Conservation (phyloP, 2,888 invertebrate genomes). For the Macrosiphum euphorbiae region DNA sequence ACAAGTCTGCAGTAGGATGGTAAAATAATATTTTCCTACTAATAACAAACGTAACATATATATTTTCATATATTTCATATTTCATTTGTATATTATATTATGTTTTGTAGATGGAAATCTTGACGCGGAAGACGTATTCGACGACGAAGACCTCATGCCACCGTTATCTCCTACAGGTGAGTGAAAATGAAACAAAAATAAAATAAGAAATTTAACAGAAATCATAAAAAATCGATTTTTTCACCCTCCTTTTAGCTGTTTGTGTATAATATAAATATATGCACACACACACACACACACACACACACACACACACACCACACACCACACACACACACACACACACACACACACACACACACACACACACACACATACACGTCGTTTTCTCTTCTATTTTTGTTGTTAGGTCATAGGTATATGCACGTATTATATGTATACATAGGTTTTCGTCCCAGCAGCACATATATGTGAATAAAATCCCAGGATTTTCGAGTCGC, state of each 20-base stretch:
- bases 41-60: not conserved
- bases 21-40: not conserved
- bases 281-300: not conserved
- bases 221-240: conserved; percentile 50
- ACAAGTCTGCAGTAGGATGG: not conserved
- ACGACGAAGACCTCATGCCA: conserved; percentile 43
- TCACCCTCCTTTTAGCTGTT: not conserved
- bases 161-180: conserved; percentile 53
- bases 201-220: not conserved
- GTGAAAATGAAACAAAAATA: not conserved
- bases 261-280: not conserved
- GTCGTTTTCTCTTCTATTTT: conserved; percentile 41
- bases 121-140: conserved; percentile 52
- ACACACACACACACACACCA: not conserved
- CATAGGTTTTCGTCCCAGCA: not conserved
- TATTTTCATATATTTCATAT: not conserved
- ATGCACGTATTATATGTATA: not conserved
- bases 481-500: conserved; percentile 52
- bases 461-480: conserved; percentile 49
- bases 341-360: not conserved
- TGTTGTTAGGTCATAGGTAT: not conserved
- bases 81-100: not conserved
- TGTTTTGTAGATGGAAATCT: conserved; percentile 57
- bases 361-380: not conserved
- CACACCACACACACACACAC: not conserved